Percentiles rank a stretch among this genome's conserved stretches.
phyloP scores from a whole-genome alignment of 2,888 invertebrate genomes.

The Clistopyga incitator region DNA sequence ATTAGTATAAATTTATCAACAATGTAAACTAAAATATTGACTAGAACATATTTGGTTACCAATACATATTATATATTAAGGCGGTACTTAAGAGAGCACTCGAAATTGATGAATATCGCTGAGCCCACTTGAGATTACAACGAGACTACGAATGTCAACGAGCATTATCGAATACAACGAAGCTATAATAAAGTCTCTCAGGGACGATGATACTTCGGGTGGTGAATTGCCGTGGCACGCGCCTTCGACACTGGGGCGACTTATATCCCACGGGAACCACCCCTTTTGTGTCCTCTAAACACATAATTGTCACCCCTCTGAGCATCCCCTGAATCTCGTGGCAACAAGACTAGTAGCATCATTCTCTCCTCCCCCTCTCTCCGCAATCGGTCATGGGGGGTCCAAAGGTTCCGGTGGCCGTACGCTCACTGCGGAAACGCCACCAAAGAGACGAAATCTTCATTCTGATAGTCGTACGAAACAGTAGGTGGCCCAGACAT shows the following conservation, averaged over 20 bases:
- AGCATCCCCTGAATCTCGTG: conserved; percentile 63
- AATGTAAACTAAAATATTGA: too few species aligned
- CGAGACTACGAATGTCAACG: conserved; percentile 67
- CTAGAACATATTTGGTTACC: not conserved
- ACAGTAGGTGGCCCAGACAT: conserved; percentile 68
- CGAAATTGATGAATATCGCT: conserved; percentile 19
- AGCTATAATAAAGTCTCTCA: conserved; percentile 68
- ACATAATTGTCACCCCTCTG: conserved; percentile 80
- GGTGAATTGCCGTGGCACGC: conserved; percentile 77
- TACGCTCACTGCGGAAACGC: conserved; percentile 52
- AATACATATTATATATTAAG: not conserved
- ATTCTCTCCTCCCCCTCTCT: conserved; percentile 20
- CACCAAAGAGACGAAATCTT: conserved; percentile 33
- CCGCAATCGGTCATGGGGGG: conserved; percentile 47
- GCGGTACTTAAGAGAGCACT: conserved; percentile 5
- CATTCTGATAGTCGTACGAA: conserved; percentile 55
- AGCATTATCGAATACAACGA: conserved; percentile 54
- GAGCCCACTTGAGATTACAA: conserved; percentile 65
- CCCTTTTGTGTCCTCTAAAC: conserved; percentile 79
- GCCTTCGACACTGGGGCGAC: conserved; percentile 73
- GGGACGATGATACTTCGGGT: conserved; percentile 71
- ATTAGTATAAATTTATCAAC: too few species aligned
- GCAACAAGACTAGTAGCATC: conserved; percentile 56
- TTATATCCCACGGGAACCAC: conserved; percentile 78
- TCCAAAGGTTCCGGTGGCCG: conserved; percentile 64